Percentiles rank a stretch among this genome's conserved stretches.
phyloP scores from a whole-genome alignment of 1,140 invertebrate species.

The Eueides isabella region DNA sequence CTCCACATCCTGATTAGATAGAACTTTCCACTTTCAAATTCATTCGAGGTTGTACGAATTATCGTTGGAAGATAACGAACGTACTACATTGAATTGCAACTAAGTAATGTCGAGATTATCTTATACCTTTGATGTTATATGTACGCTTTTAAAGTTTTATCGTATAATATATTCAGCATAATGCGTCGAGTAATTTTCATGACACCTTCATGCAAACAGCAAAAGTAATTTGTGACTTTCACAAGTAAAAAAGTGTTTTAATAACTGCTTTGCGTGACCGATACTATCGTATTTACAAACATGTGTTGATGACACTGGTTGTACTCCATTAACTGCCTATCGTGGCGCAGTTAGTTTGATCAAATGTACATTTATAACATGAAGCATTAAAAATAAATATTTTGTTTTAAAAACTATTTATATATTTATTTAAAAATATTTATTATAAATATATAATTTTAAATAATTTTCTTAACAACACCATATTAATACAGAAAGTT shows the following conservation, averaged over 20 bases:
- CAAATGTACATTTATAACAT: too few species aligned
- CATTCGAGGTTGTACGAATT: slow-evolving; percentile 20
- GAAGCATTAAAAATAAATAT: too few species aligned
- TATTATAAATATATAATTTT: too few species aligned
- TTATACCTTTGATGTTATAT: slow-evolving; percentile 6
- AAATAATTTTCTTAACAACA: too few species aligned
- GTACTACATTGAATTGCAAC: not conserved
- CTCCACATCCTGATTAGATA: slow-evolving; percentile 36
- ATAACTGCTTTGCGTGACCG: slow-evolving; percentile 4
- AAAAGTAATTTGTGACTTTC: not conserved
- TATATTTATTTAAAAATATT: too few species aligned
- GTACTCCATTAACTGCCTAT: not conserved
- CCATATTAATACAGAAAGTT: too few species aligned
- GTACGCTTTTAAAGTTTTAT: slow-evolving; percentile 8
- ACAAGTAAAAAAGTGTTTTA: not conserved
- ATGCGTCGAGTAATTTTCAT: slow-evolving; percentile 6
- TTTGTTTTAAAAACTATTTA: too few species aligned
- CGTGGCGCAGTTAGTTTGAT: not conserved
- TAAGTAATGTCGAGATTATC: not conserved
- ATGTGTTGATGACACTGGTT: not conserved
- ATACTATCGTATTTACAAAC: not conserved
- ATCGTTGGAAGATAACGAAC: slow-evolving; percentile 11
- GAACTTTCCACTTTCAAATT: slow-evolving; percentile 37
- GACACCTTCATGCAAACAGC: not conserved
- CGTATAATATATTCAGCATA: not conserved